Evolutionary conservation across 2,797 vertebrate species (phyloP).

Genomic region (Petrocephalus sullivani): DNA sequence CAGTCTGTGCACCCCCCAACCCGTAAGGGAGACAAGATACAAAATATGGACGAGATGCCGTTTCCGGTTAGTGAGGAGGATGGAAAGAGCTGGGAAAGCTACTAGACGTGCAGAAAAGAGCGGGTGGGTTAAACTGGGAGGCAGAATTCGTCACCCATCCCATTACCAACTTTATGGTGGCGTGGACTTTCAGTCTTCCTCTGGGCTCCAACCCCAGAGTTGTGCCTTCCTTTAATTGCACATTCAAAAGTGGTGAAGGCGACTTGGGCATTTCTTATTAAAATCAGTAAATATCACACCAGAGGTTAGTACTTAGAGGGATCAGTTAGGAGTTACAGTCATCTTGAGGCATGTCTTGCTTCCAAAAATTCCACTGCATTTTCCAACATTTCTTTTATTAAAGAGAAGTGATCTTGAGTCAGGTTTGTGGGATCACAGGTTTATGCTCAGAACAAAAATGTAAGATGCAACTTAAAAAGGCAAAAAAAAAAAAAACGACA

Average conservation of each 20-base stretch:
- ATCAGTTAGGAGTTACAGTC: neutral
- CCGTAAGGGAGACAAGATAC: neutral
- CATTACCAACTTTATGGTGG: constrained; percentile 37
- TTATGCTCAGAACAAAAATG: neutral
- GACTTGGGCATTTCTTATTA: neutral
- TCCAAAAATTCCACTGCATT: neutral
- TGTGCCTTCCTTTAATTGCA: constrained; percentile 22
- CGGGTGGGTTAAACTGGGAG: constrained; percentile 61
- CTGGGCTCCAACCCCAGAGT: neutral
- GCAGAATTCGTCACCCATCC: constrained; percentile 42
- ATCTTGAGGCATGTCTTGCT: neutral
- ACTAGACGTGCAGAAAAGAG: constrained; percentile 70
- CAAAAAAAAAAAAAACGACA: constrained; percentile 27
- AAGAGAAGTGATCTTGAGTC: neutral
- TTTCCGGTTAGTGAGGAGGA: constrained; percentile 60
- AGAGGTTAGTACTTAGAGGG: neutral
- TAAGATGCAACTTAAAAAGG: constrained; percentile 20
- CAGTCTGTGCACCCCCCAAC: neutral
- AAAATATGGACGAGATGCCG: neutral
- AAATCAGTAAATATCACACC: neutral
- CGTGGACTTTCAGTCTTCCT: constrained; percentile 35
- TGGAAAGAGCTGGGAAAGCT: constrained; percentile 41
- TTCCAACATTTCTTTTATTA: neutral
- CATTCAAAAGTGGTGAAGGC: constrained; percentile 29
- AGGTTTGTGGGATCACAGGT: neutral